Percentiles rank a stretch among this genome's conserved stretches.
Evolutionary conservation across 2,888 invertebrate species (phyloP).

Genomic region (Trissoscelio sp.): DNA sequence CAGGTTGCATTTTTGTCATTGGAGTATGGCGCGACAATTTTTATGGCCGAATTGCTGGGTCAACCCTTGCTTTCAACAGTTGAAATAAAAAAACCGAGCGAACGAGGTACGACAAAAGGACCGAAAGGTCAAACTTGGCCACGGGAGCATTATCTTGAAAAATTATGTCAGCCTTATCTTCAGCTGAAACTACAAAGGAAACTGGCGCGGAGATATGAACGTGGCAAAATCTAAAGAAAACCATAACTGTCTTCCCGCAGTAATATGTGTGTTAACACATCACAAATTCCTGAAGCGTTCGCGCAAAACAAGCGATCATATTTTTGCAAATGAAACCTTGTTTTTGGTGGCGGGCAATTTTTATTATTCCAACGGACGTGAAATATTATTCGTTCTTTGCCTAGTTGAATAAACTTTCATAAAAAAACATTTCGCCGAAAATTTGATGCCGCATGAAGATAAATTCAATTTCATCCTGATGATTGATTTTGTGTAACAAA

Average conservation of each 20-base stretch:
- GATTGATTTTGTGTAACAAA: neutral
- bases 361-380: constrained; percentile 13
- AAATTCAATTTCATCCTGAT: neutral
- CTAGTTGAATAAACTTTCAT: neutral
- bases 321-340: constrained; percentile 24
- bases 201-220: constrained; percentile 76
- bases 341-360: constrained; percentile 10
- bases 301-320: constrained; percentile 7
- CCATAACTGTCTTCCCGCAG: constrained; percentile 23
- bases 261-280: constrained; percentile 36
- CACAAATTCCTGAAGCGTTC: constrained; percentile 23
- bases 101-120: constrained; percentile 63
- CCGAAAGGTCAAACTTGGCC: constrained; percentile 52
- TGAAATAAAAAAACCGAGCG: constrained; percentile 71
- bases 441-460: constrained; percentile 3
- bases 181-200: constrained; percentile 77
- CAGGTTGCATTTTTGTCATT: constrained; percentile 20
- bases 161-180: constrained; percentile 81
- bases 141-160: constrained; percentile 78
- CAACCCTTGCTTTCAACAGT: constrained; percentile 74
- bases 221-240: constrained; percentile 39
- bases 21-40: constrained; percentile 53
- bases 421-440: neutral
- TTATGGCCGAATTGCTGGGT: constrained; percentile 72
- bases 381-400: constrained; percentile 15